Base-by-base conservation (phyloP, 2,888 invertebrate genomes). In the Rotaria magnacalcarata region DNA sequence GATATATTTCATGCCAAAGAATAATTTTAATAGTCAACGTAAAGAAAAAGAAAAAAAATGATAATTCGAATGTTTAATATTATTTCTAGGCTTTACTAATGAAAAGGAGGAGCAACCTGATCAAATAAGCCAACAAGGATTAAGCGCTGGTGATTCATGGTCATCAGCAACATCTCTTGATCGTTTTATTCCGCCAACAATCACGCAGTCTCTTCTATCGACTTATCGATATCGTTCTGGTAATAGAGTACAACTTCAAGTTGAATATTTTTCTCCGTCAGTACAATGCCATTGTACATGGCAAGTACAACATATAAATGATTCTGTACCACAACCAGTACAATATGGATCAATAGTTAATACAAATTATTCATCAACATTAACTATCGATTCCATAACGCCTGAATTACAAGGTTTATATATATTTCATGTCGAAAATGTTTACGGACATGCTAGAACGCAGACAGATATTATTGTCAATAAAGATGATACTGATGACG, bases 351-450 rank as follows among this genome's bases (percentile, higher is more conserved):
- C 67, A 41, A 80, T 80, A 14, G 21, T 43, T 14, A 80, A 80
- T 80, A 80, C 80, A 80, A 80, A 80, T 80, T 80, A 80, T 43
- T 80, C 80, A 43, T 80, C 80, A 80, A 80, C n/a, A 80, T 80
- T 80, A 80, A 80, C 80, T 8, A 80, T 80, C n/a, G 14, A 80
- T 43, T 47, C 43, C 24, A n/a, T 47, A 16, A 80, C 47, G 0
- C 5, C 24, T n/a, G 6, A 80, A 47, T 43, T n/a, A 47, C 47
- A 80, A 47, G 80, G 80, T 47, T 19, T 41, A 47, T 80, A 80
- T 47, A 47, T n/a, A n/a, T 80, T 80, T 80, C 24, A 4, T 80
- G 43, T 80, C 6, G 80, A 80, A 80, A 80, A 80, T 80, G 47
- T 80, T 10, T 80, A 80, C n/a, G 80, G 80, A 47, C 8, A 11